Percentiles rank a stretch among this genome's conserved stretches.
phyloP scores from a whole-genome alignment of 2,113 vertebrate species.

The Sebastes schlegelii region DNA sequence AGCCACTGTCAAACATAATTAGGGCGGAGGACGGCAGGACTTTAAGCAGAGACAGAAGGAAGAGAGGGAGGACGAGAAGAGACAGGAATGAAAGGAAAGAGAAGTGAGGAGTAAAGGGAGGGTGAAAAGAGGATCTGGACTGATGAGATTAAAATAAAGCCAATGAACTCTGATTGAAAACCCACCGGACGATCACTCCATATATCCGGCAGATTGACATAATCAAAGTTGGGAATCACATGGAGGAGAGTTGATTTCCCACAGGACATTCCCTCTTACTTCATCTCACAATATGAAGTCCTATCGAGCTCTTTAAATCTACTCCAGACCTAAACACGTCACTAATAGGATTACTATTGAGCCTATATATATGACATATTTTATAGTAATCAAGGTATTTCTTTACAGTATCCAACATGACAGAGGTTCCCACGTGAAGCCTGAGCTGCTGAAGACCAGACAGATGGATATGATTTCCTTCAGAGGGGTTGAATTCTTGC shows the following conservation, averaged over 20 bases:
- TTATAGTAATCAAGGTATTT: neutral
- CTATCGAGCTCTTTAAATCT: conserved; percentile 30
- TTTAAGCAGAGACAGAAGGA: conserved; percentile 10
- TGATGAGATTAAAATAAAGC: conserved; percentile 29
- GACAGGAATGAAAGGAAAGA: neutral
- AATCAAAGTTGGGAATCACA: conserved; percentile 49
- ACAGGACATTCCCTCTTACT: conserved; percentile 17
- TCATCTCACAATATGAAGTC: conserved; percentile 5
- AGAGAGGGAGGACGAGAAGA: neutral
- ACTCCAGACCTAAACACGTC: neutral
- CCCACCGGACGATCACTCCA: conserved; percentile 4
- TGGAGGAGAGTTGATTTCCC: conserved; percentile 47
- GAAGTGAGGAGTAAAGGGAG: neutral
- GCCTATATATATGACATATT: neutral
- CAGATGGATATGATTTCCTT: conserved; percentile 9
- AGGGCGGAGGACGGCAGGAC: conserved; percentile 10
- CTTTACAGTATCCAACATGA: neutral
- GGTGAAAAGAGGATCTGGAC: conserved; percentile 10
- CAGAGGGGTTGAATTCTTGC: neutral
- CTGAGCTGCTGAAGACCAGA: neutral
- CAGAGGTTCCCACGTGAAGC: neutral
- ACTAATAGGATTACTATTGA: conserved; percentile 13
- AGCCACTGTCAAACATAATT: conserved; percentile 60
- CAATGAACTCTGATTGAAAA: conserved; percentile 12
- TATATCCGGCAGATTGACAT: neutral